phyloP scores from a whole-genome alignment of 2,888 invertebrate species.

The Monoplex corrugatus region DNA sequence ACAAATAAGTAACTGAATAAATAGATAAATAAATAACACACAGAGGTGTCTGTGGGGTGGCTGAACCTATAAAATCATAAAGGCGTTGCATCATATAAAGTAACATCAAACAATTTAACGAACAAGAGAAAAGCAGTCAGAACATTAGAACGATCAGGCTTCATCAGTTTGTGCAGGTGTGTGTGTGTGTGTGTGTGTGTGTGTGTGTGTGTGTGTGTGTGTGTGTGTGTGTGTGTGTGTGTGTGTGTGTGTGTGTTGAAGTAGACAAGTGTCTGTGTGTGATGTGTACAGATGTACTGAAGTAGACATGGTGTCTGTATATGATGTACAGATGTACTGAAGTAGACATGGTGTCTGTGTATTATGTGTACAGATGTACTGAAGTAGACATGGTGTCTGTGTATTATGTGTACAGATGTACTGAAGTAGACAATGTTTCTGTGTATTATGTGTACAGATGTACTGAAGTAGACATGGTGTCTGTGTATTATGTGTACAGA shows the following conservation, averaged over 20 bases:
- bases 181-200: conserved; percentile 31
- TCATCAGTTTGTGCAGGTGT: background rate
- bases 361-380: conserved; percentile 82
- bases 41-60: no score
- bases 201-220: background rate
- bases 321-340: conserved; percentile 83
- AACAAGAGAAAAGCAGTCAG: background rate
- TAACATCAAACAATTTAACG: background rate
- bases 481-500: conserved; percentile 78
- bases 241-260: no score
- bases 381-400: background rate
- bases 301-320: background rate
- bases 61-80: no score
- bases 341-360: background rate
- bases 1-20: no score
- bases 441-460: conserved; percentile 81
- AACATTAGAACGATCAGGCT: no score
- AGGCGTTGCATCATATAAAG: no score
- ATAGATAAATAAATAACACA: no score
- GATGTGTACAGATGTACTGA: conserved; percentile 82
- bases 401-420: conserved; percentile 81
- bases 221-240: no score
- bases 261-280: background rate
- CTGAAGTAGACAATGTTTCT: background rate
- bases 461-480: background rate